Base-by-base conservation (phyloP, 2,888 invertebrate genomes). In the Volucella inanis region DNA sequence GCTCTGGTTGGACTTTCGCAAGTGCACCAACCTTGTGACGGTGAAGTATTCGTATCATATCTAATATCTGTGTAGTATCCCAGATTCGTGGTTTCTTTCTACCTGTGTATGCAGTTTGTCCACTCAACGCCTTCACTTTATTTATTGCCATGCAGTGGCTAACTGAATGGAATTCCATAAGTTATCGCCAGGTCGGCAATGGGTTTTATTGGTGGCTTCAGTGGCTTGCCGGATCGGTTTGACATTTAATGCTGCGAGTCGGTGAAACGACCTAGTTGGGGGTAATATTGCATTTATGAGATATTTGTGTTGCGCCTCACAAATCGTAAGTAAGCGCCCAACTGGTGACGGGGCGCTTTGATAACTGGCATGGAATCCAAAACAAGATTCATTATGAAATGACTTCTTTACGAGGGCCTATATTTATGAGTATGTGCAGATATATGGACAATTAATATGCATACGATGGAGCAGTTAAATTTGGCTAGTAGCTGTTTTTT, bases 61-160 rank as follows among this genome's bases (percentile, higher is more conserved):
- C n/a, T 18, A 41, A 41, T 45, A 31, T 31, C 31, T 31, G 3
- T 22, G 3, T 22, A 6, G 31, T 31, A 31, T 31, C 31, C 31
- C 31, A 31, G 31, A 31, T 31, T 31, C 31, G 31, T 31, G 31
- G 31, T 31, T 31, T 31, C 31, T 31, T 31, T 31, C 31, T 62
- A 57, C 50, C 50, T 64, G 61, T 38, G 41, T 31, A 18, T 22
- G 31, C 62, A 55, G 71, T 78, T 71, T 78, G 78, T 79, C 78
- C 78, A 79, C 72, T 65, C 78, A 76, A 70, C 81, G 81, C 81
- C 81, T 76, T 76, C 68, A 75, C 54, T 18, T 55, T 62, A 62
- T 80, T 80, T 68, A 75, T 62, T 68, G 55, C 57, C 39, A 61
- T 14, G 52, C 70, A n/a, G 43, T 59, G 50, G 70, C 50, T 55